A percentile compares a stretch with the other conserved stretches of the same genome.
Evolutionary conservation across 2,113 vertebrate genomes (phyloP).

Genomic region (Falcunculus frontatus): DNA sequence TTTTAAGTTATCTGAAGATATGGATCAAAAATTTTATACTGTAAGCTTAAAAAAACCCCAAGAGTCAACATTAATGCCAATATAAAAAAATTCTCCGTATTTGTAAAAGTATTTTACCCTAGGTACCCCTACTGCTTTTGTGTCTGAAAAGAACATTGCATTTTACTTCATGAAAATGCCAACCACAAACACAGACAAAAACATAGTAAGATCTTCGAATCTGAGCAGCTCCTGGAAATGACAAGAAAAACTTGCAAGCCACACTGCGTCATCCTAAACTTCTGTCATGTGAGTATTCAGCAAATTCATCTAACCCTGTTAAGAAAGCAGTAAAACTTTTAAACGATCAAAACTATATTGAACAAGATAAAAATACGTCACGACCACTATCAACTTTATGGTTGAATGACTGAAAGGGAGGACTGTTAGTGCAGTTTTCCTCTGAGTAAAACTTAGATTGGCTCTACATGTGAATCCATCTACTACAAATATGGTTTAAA

Average conservation of each 20-base stretch:
- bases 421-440: neutral
- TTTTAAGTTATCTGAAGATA: neutral
- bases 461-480: neutral
- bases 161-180: neutral
- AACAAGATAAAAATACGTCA: neutral
- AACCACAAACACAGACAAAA: neutral
- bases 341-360: neutral
- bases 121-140: neutral
- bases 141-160: neutral
- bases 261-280: neutral
- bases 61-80: neutral
- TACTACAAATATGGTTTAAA: neutral
- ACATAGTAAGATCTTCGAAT: neutral
- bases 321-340: neutral
- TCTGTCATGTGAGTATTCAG: neutral
- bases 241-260: neutral
- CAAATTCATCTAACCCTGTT: neutral
- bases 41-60: neutral
- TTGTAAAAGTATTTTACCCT: neutral
- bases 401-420: neutral
- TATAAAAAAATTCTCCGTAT: neutral
- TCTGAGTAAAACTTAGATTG: neutral
- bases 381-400: neutral
- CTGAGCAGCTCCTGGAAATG: neutral
- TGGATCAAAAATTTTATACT: neutral